Conservation (phyloP, 2,888 invertebrate genomes). For the Polydrusus cervinus region DNA sequence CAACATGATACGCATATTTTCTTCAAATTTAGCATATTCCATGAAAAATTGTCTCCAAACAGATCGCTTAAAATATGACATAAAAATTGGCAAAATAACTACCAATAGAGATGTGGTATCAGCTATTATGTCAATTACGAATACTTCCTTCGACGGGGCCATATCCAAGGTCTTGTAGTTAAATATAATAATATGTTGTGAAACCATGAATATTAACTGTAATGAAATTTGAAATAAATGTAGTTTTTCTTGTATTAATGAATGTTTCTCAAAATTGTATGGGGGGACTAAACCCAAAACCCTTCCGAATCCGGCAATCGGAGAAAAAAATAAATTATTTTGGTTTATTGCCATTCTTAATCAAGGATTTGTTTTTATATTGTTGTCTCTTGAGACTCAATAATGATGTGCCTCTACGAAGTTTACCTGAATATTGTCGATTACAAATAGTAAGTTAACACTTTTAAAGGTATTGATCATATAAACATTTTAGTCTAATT, state of each 20-base stretch:
- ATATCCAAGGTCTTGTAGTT: background rate
- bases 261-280: constrained; percentile 1
- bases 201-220: background rate
- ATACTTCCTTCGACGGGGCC: background rate
- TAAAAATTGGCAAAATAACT: background rate
- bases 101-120: background rate
- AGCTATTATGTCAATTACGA: background rate
- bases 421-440: no score
- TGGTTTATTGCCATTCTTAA: background rate
- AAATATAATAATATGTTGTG: background rate
- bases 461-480: no score
- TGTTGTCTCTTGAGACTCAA: no score
- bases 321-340: background rate
- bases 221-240: background rate
- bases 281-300: background rate
- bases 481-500: no score
- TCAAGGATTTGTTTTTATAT: no score
- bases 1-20: background rate
- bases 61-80: background rate
- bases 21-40: background rate
- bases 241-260: background rate
- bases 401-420: no score
- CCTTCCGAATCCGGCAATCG: background rate
- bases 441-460: no score
- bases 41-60: background rate